Evolutionary conservation across 1,140 invertebrate species (phyloP).

Genomic region (Achroia grisella): DNA sequence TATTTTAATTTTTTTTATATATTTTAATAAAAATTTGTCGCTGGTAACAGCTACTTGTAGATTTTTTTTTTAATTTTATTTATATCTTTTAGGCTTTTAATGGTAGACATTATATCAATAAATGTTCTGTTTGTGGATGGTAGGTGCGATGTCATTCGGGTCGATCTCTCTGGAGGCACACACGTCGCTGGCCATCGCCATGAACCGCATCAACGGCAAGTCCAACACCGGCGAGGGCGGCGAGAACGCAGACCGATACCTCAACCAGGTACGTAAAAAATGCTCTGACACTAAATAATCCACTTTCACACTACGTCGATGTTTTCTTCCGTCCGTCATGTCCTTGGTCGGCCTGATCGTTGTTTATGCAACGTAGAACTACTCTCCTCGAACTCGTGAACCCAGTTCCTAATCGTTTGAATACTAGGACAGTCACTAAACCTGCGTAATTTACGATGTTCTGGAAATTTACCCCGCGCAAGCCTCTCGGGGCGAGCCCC

Average conservation of each 20-base stretch:
- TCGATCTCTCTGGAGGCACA: conserved; percentile 91
- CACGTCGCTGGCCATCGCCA: conserved; percentile 94
- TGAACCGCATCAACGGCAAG: conserved; percentile 97
- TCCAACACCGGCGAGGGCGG: conserved; percentile 98
- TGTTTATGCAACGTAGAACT: conserved; percentile 12
- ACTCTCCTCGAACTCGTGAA: conserved; percentile 17
- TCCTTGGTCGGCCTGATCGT: conserved; percentile 7
- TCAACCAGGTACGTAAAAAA: conserved; percentile 74
- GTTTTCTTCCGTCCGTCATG: conserved; percentile 5
- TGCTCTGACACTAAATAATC: no score
- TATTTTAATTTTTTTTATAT: no score
- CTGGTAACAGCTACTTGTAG: no score
- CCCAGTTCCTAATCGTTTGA: conserved; percentile 17
- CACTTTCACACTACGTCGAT: conserved; percentile 2
- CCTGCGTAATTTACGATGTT: conserved; percentile 9
- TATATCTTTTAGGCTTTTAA: no score
- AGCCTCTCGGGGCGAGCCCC: no score
- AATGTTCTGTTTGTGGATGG: conserved; percentile 5
- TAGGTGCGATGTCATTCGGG: conserved; percentile 77
- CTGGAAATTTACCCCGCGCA: conserved; percentile 15
- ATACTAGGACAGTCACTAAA: conserved; percentile 5
- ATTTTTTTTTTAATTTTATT: no score
- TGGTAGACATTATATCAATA: background rate
- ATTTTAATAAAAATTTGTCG: no score
- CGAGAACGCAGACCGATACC: conserved; percentile 91